phyloP scores from a whole-genome alignment of 2,113 vertebrate genomes.

The Cyprinodon tularosa region DNA sequence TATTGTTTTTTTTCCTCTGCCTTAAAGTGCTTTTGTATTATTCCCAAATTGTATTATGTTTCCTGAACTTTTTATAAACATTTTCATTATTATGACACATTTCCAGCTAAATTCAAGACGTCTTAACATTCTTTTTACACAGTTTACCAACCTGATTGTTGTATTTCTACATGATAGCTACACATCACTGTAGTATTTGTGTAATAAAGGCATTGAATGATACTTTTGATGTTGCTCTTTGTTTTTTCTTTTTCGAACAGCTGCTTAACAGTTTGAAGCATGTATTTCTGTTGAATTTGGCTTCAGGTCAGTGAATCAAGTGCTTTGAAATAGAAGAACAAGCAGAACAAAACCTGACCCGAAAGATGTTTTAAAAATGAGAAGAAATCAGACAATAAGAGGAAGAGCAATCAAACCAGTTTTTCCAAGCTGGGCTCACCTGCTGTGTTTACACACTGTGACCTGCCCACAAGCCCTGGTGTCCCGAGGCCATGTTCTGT shows the following conservation, averaged over 20 bases:
- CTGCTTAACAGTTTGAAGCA: background rate
- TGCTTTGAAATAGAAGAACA: slow-evolving; percentile 43
- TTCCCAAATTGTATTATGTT: slow-evolving; percentile 21
- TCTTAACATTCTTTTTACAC: slow-evolving; percentile 1
- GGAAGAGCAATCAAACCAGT: slow-evolving; percentile 62
- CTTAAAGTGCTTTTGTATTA: slow-evolving; percentile 51
- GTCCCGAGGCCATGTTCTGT: background rate
- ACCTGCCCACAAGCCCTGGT: slow-evolving; percentile 1
- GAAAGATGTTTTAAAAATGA: slow-evolving; percentile 38
- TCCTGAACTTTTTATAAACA: slow-evolving; percentile 21
- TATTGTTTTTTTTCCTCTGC: slow-evolving; percentile 36
- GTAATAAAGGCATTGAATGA: slow-evolving; percentile 65
- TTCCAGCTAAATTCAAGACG: slow-evolving; percentile 10
- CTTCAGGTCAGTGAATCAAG: background rate
- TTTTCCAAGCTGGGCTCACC: slow-evolving; percentile 11
- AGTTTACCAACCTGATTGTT: slow-evolving; percentile 29
- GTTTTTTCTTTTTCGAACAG: slow-evolving; percentile 5
- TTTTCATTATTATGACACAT: slow-evolving; percentile 13
- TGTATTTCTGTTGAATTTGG: background rate
- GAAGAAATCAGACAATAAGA: slow-evolving; percentile 48
- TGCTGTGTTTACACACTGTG: slow-evolving; percentile 25
- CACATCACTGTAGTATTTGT: slow-evolving; percentile 38
- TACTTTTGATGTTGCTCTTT: background rate
- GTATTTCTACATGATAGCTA: slow-evolving; percentile 43
- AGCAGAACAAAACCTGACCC: slow-evolving; percentile 18